Evolutionary conservation across 2,888 invertebrate species (phyloP), one percentile per base, ranked within the genome.

Genomic region (Tipula confusa): DNA sequence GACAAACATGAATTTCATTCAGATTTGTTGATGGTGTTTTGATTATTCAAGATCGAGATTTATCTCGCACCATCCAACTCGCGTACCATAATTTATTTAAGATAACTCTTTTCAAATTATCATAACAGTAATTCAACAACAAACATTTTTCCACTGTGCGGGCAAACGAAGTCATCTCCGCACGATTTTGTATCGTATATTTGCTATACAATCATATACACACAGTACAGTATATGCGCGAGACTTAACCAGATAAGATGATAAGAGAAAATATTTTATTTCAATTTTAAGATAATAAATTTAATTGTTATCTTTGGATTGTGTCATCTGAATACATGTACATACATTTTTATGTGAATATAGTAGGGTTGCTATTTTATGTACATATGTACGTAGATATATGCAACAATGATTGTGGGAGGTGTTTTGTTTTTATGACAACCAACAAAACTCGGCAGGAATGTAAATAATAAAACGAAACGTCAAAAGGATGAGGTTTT

Each of bases 271-370:
- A 33, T 64, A 64, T 64, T 64, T 64, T 64, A 64, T 64, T 64
- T 64, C 64, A 64, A 64, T 64, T 64, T 64, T 9, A 64, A 64
- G 24, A 64, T 64, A 64, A 64, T 24, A 64, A 64, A 64, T 64
- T 64, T 64, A 64, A 64, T 64, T 64, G 64, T 64, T 64, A 64
- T 64, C 64, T 64, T 64, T 9, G 64, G 64, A 64, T 64, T 64
- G 64, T 64, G 64, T 24, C 64, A 64, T 64, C 24, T 64, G 64
- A 64, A 64, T 64, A 18, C 18, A 18, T 43, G 1, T 43, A 43
- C 15, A 1, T 43, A 15, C 9, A 38, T 38, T 13, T 38, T 24
- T 64, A n/a, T 38, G 3, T 31, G 31, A 31, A n/a, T 38, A 64
- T 64, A n/a, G n/a, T n/a, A 64, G 18, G 64, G 64, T 64, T 43